These are phyloP conservation scores for Megamerina dolium DNA, from an alignment of 2,888 invertebrate species.

Conservation along the genomic window DNA sequence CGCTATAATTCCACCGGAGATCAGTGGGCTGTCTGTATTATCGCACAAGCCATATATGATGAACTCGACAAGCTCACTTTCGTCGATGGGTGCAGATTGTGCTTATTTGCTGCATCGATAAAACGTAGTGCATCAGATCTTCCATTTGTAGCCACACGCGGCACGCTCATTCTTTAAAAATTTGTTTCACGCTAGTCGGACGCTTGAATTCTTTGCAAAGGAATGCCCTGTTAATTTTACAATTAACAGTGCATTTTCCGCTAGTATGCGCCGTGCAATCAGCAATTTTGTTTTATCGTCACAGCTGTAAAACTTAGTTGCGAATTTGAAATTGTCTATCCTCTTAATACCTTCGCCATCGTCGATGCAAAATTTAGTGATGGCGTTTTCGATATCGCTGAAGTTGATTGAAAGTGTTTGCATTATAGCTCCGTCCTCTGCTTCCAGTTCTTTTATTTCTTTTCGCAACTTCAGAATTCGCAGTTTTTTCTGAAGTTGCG, in stretches of 20 bases:
- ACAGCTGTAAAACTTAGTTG: background rate
- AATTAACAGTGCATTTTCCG: no score
- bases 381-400: background rate
- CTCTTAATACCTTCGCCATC: background rate
- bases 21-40: background rate
- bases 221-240: no score
- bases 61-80: background rate
- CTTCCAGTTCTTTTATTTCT: background rate
- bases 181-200: background rate
- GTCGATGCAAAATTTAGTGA: background rate
- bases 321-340: background rate
- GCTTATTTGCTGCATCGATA: background rate
- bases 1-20: background rate
- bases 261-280: background rate
- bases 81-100: background rate
- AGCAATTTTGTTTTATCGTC: slow-evolving; percentile 1
- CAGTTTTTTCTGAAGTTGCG: background rate
- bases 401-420: background rate
- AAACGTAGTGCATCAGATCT: slow-evolving; percentile 1
- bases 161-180: background rate
- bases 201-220: background rate
- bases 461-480: background rate
- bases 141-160: background rate
- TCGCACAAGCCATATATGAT: background rate
- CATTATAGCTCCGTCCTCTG: background rate